Conservation (phyloP, 2,797 vertebrate genomes). For the Heterohyrax brucei region DNA sequence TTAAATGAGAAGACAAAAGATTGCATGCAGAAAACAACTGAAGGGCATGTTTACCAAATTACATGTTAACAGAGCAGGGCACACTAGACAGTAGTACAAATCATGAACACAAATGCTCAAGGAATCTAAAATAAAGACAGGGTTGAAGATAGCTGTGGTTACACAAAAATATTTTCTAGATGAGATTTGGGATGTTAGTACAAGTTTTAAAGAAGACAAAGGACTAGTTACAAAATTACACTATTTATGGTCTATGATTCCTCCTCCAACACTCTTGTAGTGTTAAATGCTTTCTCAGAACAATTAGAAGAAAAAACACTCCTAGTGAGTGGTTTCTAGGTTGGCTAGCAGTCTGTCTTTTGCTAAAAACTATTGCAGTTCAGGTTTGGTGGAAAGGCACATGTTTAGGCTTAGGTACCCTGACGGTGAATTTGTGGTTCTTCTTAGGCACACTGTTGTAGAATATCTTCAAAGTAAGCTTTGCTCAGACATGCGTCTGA, state of each 20-base stretch:
- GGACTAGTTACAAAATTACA: background rate
- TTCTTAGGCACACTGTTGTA: background rate
- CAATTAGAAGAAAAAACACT: background rate
- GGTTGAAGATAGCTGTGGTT: background rate
- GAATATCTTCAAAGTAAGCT: slow-evolving; percentile 42
- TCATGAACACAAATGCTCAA: background rate
- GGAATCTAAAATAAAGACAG: background rate
- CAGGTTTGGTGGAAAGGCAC: background rate
- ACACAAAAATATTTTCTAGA: background rate
- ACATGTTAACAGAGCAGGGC: background rate
- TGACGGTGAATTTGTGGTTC: background rate
- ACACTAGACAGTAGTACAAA: background rate
- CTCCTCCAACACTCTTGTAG: background rate
- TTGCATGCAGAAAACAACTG: background rate
- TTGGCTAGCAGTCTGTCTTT: background rate
- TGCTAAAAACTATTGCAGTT: background rate
- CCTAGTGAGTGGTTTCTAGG: background rate
- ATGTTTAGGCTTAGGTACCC: background rate
- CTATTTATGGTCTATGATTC: background rate
- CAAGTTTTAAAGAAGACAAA: background rate
- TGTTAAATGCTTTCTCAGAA: background rate
- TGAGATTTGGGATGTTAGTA: background rate
- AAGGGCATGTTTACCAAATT: background rate
- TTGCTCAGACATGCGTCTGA: slow-evolving; percentile 32
- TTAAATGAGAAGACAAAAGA: slow-evolving; percentile 13